A percentile compares a stretch with the other conserved stretches of the same genome.
Conservation (phyloP, 2,797 vertebrate species). For the Clamator glandarius region DNA sequence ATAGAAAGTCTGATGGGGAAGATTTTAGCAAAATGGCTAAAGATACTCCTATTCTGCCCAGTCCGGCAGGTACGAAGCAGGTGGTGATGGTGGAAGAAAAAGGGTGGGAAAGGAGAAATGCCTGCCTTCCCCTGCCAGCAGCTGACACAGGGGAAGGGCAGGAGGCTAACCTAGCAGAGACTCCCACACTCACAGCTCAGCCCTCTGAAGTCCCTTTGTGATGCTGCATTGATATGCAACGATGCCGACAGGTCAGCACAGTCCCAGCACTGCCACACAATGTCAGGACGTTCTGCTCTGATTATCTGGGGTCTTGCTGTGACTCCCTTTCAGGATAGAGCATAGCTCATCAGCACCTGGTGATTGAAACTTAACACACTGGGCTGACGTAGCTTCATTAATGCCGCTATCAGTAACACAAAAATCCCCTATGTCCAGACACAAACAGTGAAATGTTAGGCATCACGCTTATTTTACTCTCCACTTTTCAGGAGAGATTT, state of each 20-base stretch:
- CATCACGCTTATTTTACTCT: neutral
- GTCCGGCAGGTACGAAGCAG: constrained; percentile 56
- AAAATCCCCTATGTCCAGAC: neutral
- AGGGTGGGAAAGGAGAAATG: neutral
- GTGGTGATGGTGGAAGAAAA: constrained; percentile 27
- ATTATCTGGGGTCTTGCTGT: constrained; percentile 3
- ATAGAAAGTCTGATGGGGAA: constrained; percentile 62
- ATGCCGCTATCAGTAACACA: neutral
- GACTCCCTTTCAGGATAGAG: neutral
- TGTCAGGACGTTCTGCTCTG: constrained; percentile 55
- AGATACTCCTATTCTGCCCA: constrained; percentile 46
- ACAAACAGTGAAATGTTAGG: neutral
- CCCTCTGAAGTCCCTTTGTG: constrained; percentile 4
- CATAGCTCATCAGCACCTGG: neutral
- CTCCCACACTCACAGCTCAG: neutral
- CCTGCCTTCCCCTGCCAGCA: neutral
- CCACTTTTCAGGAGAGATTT: neutral
- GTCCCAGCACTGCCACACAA: neutral
- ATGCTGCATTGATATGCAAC: neutral
- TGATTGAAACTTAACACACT: neutral
- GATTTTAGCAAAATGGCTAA: constrained; percentile 64
- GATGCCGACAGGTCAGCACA: neutral
- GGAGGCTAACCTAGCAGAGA: neutral
- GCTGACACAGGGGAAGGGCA: constrained; percentile 17
- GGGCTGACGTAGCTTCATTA: neutral